Conservation (phyloP, 2,888 invertebrate genomes). For the Lumbricus terrestris region DNA sequence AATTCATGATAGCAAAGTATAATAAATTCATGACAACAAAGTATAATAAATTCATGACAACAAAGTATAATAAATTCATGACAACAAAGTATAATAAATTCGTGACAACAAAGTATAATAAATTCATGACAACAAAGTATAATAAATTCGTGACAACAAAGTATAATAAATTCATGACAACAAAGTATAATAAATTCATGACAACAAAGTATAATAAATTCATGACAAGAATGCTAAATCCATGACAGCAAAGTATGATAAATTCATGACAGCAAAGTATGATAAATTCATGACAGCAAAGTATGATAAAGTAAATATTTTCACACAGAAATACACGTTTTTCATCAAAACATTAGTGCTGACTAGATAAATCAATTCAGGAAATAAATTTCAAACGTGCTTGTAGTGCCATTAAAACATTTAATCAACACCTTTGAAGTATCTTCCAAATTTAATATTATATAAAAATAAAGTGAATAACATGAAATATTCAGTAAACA, state of each 20-base stretch:
- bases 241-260: no score
- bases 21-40: neutral
- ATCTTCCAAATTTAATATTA: no score
- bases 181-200: no score
- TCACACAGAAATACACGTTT: no score
- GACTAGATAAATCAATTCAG: neutral
- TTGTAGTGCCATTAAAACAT: no score
- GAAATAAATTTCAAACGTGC: no score
- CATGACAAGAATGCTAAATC: neutral
- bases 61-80: slow-evolving; percentile 54
- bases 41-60: neutral
- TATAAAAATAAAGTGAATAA: no score
- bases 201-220: neutral
- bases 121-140: neutral
- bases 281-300: no score
- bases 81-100: no score
- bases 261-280: slow-evolving; percentile 49
- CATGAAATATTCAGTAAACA: neutral
- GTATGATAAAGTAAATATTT: neutral
- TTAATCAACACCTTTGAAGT: no score
- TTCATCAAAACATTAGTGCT: no score
- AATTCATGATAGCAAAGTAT: neutral
- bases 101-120: neutral
- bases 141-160: no score
- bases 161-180: slow-evolving; percentile 53